Base-by-base conservation (phyloP, 2,113 vertebrate genomes). In the Lontra canadensis region DNA sequence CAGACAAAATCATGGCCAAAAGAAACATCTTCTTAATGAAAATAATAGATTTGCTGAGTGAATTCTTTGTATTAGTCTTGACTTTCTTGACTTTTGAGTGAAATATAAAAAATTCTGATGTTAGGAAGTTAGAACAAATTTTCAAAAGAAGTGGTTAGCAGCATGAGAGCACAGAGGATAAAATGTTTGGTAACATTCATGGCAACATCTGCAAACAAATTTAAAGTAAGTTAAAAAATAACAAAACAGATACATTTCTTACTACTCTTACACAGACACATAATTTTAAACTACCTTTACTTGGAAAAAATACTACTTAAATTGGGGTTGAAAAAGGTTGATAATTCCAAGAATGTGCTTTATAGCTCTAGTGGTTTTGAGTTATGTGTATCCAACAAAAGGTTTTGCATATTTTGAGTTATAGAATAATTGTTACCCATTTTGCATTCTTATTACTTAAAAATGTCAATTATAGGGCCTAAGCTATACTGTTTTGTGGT, bases 91-190 rank as follows among this genome's bases (percentile, higher is more conserved):
- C 29, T 36, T 85, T 61, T 82, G 85, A 57, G 74, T 79, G 69
- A 90, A 96, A 90, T 95, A 55, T 31, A 47, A 92, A n/a, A 86
- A 71, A 44, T 47, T 8, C 3, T 81, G n/a, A 67, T 65, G 34
- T 44, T 67, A 81, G 15, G 52, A 92, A 59, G 26, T 76, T 87
- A 87, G 47, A 96, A 86, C 20, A 89, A 65, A 87, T 47, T 96
- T 94, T 69, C 23, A 29, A 92, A 36, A 84, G 55, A 52, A 83
- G 34, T 65, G 10, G 23, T 57, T 78, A 31, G 25, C 0, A 21
- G 23, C 31, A 84, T 21, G 39, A 86, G 6, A 81, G 7, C 23
- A 78, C 3, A 83, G 42, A 59, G 39, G 36, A 69, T 17, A 47
- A 63, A 57, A 63, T 82, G n/a, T 84, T 85, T 82, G 61, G 31